Base-by-base conservation (phyloP, 2,888 invertebrate species). In the Amblyteles armatorius region DNA sequence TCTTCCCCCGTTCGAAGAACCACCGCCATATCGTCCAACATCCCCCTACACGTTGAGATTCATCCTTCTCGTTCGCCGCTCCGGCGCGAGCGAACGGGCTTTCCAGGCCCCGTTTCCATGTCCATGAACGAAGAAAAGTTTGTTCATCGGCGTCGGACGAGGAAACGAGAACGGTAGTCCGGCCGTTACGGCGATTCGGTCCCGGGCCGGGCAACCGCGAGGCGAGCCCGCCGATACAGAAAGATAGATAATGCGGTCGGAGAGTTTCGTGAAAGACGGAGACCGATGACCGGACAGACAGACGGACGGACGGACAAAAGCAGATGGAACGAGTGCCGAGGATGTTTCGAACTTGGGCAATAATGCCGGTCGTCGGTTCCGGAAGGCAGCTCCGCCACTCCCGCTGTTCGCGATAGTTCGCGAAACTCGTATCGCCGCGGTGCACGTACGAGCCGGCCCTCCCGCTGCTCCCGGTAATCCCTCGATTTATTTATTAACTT, bases 271-370 rank as follows among this genome's bases (percentile, higher is more conserved):
- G 79, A 71, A 84, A 80, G 83, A 81, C 60, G 50, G 79, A 71
- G 69, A 77, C 67, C 36, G 60, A 77, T 65, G 36, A 36, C 65
- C 48, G 44, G 68, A 78, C 77, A 84, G 67, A 87, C 81, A 44
- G 74, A 86, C 72, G 63, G 22, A 86, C 72, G 63, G 22, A 22
- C 22, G 1, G 84, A 87, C 81, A 86, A 87, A 87, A 87, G 86
- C 83, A 83, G 86, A 73, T 77, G 40, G 72, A 82, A 78, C 77
- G 85, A 82, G 85, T 80, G 50, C 79, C 85, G 86, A 87, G 89
- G 88, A 90, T 90, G 90, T 90, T 91, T 90, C 88, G 86, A 92
- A 92, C 89, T 92, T 91, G 88, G 89, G 90, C 91, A 92, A 92
- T 92, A 92, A 92, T 90, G 90, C 90, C 85, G 87, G 77, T 88